Percentiles rank a stretch among this genome's conserved stretches.
These are phyloP conservation scores for Ericerus pela DNA, from an alignment of 1,140 invertebrate genomes.

Conservation along the genomic window DNA sequence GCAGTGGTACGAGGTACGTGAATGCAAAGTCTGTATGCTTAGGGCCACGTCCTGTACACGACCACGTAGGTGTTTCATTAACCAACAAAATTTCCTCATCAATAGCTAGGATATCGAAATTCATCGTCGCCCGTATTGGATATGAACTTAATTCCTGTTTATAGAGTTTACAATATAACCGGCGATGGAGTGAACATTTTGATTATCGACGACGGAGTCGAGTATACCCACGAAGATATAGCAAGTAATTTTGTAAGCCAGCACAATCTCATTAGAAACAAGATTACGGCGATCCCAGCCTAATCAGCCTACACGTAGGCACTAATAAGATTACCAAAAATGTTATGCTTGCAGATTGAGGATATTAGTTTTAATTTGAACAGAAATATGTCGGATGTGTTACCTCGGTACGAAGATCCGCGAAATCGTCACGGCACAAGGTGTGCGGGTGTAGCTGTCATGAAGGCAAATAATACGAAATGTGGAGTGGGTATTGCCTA, in stretches of 20 bases:
- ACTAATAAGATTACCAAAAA: neutral
- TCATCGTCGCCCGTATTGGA: conserved; percentile 41
- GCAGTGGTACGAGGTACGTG: conserved; percentile 82
- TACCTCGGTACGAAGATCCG: conserved; percentile 48
- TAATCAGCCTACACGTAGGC: neutral
- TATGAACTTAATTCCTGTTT: conserved; percentile 62
- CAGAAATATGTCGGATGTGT: conserved; percentile 55
- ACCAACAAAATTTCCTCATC: neutral
- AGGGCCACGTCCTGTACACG: conserved; percentile 28
- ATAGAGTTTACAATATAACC: conserved; percentile 53
- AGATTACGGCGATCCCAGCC: neutral
- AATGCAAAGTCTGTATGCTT: too few relatives aligned
- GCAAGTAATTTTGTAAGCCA: conserved; percentile 59
- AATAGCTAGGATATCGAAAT: neutral
- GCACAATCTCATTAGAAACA: neutral
- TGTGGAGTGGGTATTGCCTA: conserved; percentile 78
- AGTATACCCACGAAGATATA: conserved; percentile 66
- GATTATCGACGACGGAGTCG: conserved; percentile 75
- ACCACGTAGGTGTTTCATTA: conserved; percentile 23
- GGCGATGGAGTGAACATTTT: conserved; percentile 64
- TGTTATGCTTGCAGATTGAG: conserved; percentile 42
- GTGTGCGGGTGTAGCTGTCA: conserved; percentile 73
- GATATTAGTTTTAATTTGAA: conserved; percentile 75
- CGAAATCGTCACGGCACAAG: conserved; percentile 65
- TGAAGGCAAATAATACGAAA: conserved; percentile 67